Percentiles rank a stretch among this genome's conserved stretches.
phyloP scores from a whole-genome alignment of 2,797 vertebrate species.

The Psittacula echo region DNA sequence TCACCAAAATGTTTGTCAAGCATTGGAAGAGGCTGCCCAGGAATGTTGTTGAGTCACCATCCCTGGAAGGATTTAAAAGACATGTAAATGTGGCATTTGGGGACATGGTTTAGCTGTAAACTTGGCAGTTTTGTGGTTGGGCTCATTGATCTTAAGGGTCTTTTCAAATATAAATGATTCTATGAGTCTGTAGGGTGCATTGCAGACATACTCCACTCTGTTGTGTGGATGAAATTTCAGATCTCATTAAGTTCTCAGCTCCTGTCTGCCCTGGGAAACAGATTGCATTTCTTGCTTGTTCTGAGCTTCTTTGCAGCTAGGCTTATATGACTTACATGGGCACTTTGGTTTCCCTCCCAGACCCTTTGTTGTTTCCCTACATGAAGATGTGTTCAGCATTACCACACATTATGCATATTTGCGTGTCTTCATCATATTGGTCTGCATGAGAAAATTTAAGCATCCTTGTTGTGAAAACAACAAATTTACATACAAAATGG shows the following conservation, averaged over 20 bases:
- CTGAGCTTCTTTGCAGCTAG: not conserved
- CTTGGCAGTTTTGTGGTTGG: not conserved
- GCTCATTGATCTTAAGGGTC: not conserved
- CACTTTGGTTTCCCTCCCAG: not conserved
- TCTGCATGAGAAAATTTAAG: not conserved
- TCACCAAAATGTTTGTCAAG: not conserved
- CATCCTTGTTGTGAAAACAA: not conserved
- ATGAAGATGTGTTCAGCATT: not conserved
- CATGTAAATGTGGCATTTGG: not conserved
- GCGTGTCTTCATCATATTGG: not conserved
- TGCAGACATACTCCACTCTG: not conserved
- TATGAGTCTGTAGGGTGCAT: not conserved
- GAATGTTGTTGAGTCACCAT: not conserved
- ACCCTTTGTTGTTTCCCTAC: not conserved
- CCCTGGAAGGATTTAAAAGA: not conserved
- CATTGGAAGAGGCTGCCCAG: not conserved
- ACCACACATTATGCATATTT: not conserved
- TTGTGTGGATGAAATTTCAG: not conserved
- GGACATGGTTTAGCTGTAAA: not conserved
- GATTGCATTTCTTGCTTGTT: not conserved
- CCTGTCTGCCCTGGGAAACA: not conserved
- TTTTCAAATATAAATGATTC: not conserved
- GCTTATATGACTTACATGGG: not conserved
- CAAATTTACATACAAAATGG: not conserved
- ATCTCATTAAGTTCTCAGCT: not conserved